Conservation (phyloP, 2,113 vertebrate genomes). For the Apeltes quadracus region DNA sequence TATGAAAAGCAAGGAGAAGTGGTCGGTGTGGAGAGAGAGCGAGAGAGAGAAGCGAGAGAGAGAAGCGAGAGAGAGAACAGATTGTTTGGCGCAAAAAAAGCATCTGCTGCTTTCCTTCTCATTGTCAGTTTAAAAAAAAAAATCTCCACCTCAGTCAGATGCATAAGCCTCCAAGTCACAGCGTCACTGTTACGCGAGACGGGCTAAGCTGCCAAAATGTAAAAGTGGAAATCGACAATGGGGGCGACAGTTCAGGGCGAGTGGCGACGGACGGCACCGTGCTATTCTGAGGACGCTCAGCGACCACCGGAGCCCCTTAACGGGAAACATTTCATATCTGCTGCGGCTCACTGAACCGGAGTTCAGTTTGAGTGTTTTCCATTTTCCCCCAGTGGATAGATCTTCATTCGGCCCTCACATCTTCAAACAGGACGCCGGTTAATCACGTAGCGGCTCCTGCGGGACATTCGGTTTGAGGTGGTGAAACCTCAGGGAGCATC, state of each 20-base stretch:
- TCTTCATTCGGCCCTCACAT: conserved; percentile 43
- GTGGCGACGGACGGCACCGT: conserved; percentile 33
- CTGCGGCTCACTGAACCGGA: conserved; percentile 32
- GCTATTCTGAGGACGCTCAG: conserved; percentile 45
- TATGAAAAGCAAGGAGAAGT: conserved; percentile 25
- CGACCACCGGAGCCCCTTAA: too few species aligned
- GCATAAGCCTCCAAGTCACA: conserved; percentile 6
- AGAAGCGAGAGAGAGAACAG: conserved; percentile 7
- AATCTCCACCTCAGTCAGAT: too few species aligned
- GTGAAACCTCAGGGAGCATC: conserved; percentile 62
- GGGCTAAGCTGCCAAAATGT: conserved; percentile 25
- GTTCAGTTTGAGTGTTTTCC: conserved; percentile 22
- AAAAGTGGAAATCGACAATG: conserved; percentile 29
- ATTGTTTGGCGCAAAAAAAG: conserved; percentile 3
- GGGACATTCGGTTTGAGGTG: conserved; percentile 58
- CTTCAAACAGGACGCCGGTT: conserved; percentile 34
- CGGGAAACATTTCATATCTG: conserved; percentile 6
- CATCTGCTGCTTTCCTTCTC: conserved; percentile 25
- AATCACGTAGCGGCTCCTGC: conserved; percentile 43
- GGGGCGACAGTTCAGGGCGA: conserved; percentile 19
- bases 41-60: too few species aligned
- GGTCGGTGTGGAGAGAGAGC: conserved; percentile 10
- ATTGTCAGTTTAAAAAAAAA: conserved; percentile 25
- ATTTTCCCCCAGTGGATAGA: conserved; percentile 26
- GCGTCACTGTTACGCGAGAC: conserved; percentile 4